These are phyloP conservation scores for Palloptera scutellata DNA, from an alignment of 2,888 invertebrate genomes.

Conservation along the genomic window DNA sequence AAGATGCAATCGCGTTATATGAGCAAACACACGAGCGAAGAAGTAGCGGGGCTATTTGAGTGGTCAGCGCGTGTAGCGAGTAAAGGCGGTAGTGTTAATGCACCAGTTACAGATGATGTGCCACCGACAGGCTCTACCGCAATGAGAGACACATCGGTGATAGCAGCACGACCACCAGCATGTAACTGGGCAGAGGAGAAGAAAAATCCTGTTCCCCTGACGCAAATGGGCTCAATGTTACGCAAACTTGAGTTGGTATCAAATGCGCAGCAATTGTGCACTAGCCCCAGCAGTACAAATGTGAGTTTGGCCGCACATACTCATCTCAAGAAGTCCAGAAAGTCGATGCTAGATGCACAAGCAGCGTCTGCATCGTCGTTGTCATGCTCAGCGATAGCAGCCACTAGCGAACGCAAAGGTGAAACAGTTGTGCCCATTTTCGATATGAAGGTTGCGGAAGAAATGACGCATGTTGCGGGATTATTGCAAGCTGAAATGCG, in stretches of 20 bases:
- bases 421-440: conserved; percentile 63
- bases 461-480: conserved; percentile 77
- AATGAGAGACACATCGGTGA: conserved; percentile 37
- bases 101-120: conserved; percentile 33
- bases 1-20: conserved; percentile 79
- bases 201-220: conserved; percentile 64
- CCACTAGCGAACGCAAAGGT: conserved; percentile 28
- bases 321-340: conserved; percentile 35
- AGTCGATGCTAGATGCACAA: conserved; percentile 37
- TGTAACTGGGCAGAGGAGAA: conserved; percentile 57
- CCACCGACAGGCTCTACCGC: conserved; percentile 31
- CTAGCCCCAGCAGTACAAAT: conserved; percentile 40
- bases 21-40: conserved; percentile 80
- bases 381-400: conserved; percentile 16
- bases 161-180: conserved; percentile 49
- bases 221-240: conserved; percentile 68
- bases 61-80: conserved; percentile 70
- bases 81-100: conserved; percentile 31
- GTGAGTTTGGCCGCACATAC: conserved; percentile 24
- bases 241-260: conserved; percentile 57
- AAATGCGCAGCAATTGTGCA: conserved; percentile 55
- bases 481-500: conserved; percentile 77
- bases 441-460: conserved; percentile 65
- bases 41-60: conserved; percentile 79
- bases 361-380: conserved; percentile 20